Evolutionary conservation across 2,888 invertebrate genomes (phyloP).

Genomic region (Elgonia sp.): DNA sequence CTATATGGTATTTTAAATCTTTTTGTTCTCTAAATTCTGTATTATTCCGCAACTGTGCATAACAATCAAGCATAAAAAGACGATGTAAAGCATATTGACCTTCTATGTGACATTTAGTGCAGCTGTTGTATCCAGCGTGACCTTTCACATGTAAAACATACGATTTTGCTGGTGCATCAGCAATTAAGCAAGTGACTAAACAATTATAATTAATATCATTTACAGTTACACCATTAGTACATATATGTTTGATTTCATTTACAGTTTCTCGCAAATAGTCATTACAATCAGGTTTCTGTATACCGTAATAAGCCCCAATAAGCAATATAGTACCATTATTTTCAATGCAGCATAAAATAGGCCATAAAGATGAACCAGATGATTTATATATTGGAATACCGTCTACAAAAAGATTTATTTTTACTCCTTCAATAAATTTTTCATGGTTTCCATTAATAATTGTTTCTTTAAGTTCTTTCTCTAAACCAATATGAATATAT

Average conservation of each 20-base stretch:
- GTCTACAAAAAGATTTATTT: conserved; percentile 53
- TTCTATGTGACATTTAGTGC: conserved; percentile 73
- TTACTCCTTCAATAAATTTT: neutral
- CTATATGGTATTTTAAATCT: conserved; percentile 75
- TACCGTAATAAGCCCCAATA: conserved; percentile 72
- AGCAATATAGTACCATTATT: conserved; percentile 55
- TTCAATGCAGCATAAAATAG: conserved; percentile 71
- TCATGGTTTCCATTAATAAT: neutral
- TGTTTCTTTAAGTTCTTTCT: neutral
- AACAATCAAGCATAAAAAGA: conserved; percentile 65
- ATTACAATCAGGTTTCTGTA: conserved; percentile 50
- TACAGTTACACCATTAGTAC: conserved; percentile 60
- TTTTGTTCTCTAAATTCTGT: conserved; percentile 35
- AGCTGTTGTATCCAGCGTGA: conserved; percentile 75
- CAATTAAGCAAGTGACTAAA: conserved; percentile 28
- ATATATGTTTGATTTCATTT: conserved; percentile 36
- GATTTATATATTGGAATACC: conserved; percentile 72
- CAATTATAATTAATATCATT: conserved; percentile 44
- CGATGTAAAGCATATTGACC: conserved; percentile 61
- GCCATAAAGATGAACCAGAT: conserved; percentile 73
- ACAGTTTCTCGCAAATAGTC: neutral
- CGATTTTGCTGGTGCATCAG: neutral
- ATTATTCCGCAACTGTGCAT: conserved; percentile 8
- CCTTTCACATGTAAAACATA: conserved; percentile 72
- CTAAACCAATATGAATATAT: conserved; percentile 44